Conservation (phyloP, 2,113 vertebrate genomes). For the Proterorhinus semilunaris region DNA sequence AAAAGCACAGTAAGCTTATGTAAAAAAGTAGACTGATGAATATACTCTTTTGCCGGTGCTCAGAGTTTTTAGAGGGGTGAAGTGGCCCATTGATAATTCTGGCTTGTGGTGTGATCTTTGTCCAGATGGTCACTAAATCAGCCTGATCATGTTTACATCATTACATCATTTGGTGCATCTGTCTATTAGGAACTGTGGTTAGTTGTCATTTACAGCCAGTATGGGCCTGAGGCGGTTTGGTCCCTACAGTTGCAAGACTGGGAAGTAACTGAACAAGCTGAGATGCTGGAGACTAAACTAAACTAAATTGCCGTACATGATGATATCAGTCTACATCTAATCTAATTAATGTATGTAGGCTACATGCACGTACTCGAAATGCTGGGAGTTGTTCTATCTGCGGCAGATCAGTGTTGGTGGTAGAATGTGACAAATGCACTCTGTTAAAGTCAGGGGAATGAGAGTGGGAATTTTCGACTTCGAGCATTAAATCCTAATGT, state of each 20-base stretch:
- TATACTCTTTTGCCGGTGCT: not conserved
- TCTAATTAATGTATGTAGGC: not conserved
- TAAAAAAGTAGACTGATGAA: not conserved
- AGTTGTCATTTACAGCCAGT: no score
- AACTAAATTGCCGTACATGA: not conserved
- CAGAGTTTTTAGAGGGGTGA: not conserved
- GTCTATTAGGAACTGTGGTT: no score
- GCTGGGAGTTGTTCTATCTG: not conserved
- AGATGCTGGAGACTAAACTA: no score
- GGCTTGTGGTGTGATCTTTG: not conserved
- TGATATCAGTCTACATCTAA: not conserved
- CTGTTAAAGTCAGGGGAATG: conserved; percentile 1
- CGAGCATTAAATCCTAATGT: conserved; percentile 32
- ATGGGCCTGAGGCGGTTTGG: no score
- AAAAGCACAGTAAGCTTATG: conserved; percentile 18
- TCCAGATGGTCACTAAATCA: not conserved
- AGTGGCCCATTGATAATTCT: not conserved
- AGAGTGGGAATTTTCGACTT: conserved; percentile 33
- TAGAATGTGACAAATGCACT: not conserved
- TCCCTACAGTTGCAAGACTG: no score
- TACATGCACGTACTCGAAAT: not conserved
- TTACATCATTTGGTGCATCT: no score
- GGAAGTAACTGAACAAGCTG: no score
- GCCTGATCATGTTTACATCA: no score
- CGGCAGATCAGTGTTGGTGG: not conserved